Conservation (phyloP, 2,888 invertebrate genomes). For the Myathropa florea region DNA sequence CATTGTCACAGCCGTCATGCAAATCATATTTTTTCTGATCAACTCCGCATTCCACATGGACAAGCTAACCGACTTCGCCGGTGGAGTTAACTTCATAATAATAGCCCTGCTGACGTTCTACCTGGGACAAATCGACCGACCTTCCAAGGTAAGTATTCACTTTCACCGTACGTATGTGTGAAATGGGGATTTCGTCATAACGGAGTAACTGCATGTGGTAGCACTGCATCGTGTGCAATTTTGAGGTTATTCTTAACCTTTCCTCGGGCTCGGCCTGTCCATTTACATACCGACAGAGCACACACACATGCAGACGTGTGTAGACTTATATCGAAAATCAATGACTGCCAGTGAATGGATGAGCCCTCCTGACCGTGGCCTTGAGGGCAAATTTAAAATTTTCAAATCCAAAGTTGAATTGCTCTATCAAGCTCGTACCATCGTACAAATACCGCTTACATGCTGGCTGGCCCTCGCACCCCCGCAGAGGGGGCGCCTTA, state of each 20-base stretch:
- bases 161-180: not conserved
- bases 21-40: conserved; percentile 92
- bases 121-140: conserved; percentile 89
- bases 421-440: conserved; percentile 36
- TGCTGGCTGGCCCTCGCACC: not conserved
- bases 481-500: not conserved
- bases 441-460: conserved; percentile 35
- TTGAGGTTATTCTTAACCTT: conserved; percentile 51
- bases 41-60: conserved; percentile 93
- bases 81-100: conserved; percentile 95
- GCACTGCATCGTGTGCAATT: conserved; percentile 39
- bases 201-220: conserved; percentile 21
- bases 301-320: not conserved
- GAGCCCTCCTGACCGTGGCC: conserved; percentile 33
- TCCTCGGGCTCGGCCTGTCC: not conserved
- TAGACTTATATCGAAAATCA: conserved; percentile 58
- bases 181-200: not conserved
- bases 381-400: conserved; percentile 36
- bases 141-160: conserved; percentile 82
- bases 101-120: conserved; percentile 93
- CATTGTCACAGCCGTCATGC: conserved; percentile 91
- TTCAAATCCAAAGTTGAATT: conserved; percentile 55
- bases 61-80: conserved; percentile 95
- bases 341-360: conserved; percentile 26
- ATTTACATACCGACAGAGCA: no score